phyloP scores from a whole-genome alignment of 2,797 vertebrate species.

The Bufotes viridis region DNA sequence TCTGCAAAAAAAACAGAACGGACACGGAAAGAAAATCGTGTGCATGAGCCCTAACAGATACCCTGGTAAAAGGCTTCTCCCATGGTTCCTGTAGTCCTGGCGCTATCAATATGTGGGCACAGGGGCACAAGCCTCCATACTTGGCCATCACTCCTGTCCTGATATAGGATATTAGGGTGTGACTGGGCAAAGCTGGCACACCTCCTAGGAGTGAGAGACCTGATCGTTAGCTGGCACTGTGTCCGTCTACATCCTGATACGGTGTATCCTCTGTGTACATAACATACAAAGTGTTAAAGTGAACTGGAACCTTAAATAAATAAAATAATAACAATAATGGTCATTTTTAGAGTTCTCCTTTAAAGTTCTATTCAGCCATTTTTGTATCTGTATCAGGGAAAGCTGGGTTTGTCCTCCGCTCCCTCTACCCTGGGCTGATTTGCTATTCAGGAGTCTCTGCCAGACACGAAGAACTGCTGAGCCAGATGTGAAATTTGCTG shows the following conservation, averaged over 20 bases:
- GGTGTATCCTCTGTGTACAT: neutral
- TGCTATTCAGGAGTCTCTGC: neutral
- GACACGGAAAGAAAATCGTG: too few species aligned
- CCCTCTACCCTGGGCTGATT: too few species aligned
- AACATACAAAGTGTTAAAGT: too few species aligned
- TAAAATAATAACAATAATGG: too few species aligned
- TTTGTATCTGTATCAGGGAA: neutral
- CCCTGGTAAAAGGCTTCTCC: too few species aligned
- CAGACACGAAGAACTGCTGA: neutral
- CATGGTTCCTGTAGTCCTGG: too few species aligned
- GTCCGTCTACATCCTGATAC: neutral
- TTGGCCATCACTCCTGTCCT: neutral
- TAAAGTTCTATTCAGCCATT: too few species aligned
- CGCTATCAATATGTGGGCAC: neutral
- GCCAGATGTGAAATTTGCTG: slow-evolving; percentile 12
- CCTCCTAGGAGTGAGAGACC: neutral
- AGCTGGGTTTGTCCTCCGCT: neutral
- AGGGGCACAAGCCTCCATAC: neutral
- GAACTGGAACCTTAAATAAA: too few species aligned
- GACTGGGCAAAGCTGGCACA: neutral
- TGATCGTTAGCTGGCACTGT: neutral
- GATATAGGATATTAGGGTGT: neutral
- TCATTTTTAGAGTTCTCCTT: too few species aligned
- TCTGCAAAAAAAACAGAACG: too few species aligned
- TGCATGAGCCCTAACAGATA: too few species aligned